Percentiles rank a stretch among this genome's conserved stretches.
These are phyloP conservation scores for Odocoileus virginianus DNA, from an alignment of 2,113 vertebrate species.

Conservation along the genomic window DNA sequence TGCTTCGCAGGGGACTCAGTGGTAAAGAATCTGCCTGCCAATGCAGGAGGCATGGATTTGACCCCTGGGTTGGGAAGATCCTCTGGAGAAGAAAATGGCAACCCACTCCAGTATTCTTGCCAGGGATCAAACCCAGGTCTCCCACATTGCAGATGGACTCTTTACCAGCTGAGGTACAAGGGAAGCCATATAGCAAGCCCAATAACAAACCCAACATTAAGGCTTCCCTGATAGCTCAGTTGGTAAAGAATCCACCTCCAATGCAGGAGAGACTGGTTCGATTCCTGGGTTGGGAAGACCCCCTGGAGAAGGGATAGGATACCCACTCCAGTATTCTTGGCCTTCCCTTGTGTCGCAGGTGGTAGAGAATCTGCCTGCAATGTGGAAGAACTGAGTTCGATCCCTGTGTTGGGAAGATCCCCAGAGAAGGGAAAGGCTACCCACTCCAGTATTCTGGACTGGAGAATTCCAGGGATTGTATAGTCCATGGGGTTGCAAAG, in stretches of 20 bases:
- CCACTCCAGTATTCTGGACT: background rate
- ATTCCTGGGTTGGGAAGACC: background rate
- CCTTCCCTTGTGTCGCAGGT: background rate
- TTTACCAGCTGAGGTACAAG: background rate
- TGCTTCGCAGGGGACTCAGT: background rate
- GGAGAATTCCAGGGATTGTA: background rate
- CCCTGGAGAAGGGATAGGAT: background rate
- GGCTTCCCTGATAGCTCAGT: background rate
- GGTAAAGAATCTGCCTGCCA: background rate
- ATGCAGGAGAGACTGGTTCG: rapidly evolving
- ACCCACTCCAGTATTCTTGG: background rate
- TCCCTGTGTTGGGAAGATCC: background rate
- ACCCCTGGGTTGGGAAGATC: background rate
- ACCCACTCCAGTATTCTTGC: background rate
- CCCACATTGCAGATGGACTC: background rate
- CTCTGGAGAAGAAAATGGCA: background rate
- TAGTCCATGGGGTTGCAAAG: background rate
- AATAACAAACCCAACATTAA: background rate
- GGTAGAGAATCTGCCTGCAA: background rate
- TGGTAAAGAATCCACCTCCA: background rate
- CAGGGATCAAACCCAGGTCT: background rate
- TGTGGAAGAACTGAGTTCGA: background rate
- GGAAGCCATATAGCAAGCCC: background rate
- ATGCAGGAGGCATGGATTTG: background rate
- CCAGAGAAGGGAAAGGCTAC: background rate